Conservation (phyloP, 23 tunicate genomes). For the Halocynthia aurantium region DNA sequence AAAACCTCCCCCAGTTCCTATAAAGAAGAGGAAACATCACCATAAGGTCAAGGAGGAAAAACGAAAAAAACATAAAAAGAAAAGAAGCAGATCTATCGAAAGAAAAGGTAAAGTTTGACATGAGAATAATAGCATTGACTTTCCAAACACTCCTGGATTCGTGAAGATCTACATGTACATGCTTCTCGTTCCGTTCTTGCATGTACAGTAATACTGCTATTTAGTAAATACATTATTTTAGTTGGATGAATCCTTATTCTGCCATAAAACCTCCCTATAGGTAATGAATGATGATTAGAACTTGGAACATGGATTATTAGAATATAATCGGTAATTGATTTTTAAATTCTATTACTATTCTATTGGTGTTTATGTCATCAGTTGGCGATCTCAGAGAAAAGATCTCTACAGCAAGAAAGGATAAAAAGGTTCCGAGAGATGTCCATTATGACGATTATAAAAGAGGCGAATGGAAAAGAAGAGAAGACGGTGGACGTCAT, state of each 20-base stretch:
- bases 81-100: conserved; percentile 28
- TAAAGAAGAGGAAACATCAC: conserved; percentile 57
- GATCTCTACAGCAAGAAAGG: neutral
- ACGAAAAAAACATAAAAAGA: conserved; percentile 25
- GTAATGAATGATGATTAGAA: too few relatives aligned
- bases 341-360: too few relatives aligned
- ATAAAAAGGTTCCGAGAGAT: neutral
- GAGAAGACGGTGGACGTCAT: conserved; percentile 5
- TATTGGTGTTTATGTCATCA: too few relatives aligned
- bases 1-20: conserved; percentile 77
- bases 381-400: neutral
- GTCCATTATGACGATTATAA: conserved; percentile 16
- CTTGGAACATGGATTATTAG: too few relatives aligned
- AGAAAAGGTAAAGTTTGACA: neutral
- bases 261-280: too few relatives aligned
- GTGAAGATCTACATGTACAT: neutral
- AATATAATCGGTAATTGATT: too few relatives aligned
- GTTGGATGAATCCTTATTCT: too few relatives aligned
- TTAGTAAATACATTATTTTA: neutral
- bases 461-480: neutral
- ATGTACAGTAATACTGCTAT: neutral
- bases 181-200: too few relatives aligned
- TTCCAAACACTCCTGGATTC: neutral
- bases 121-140: neutral
- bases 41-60: conserved; percentile 75